These are phyloP conservation scores for Nemurella pictetii DNA, from an alignment of 2,888 invertebrate genomes.

Conservation along the genomic window DNA sequence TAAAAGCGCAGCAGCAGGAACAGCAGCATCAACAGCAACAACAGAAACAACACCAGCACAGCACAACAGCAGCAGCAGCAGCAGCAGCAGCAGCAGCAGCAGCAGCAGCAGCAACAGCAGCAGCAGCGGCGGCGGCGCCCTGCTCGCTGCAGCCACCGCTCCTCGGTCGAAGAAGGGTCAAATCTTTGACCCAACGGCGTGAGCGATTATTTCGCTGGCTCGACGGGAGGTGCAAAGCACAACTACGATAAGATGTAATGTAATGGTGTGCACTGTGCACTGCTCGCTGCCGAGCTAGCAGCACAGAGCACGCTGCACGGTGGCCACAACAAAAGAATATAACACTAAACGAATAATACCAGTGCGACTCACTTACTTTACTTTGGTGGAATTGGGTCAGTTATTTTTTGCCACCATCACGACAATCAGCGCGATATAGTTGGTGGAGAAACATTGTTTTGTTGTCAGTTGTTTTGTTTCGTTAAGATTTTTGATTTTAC, in stretches of 20 bases:
- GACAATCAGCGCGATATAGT: slow-evolving; percentile 5
- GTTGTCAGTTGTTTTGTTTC: not conserved
- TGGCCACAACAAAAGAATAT: slow-evolving; percentile 31
- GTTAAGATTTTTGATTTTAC: not conserved
- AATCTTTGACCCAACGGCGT: slow-evolving; percentile 7
- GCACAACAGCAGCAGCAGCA: no score
- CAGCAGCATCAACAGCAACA: no score
- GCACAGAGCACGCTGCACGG: slow-evolving; percentile 17
- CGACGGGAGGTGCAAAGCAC: slow-evolving; percentile 9
- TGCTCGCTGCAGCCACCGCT: not conserved
- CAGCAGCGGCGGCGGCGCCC: not conserved
- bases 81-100: not conserved
- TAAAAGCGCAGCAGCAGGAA: no score
- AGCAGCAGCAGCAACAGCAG: no score
- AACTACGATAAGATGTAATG: not conserved
- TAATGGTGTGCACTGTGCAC: not conserved
- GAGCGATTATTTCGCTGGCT: slow-evolving; percentile 16
- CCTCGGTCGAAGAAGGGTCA: not conserved
- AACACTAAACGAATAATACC: not conserved
- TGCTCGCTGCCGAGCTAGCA: no score
- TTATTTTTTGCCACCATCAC: slow-evolving; percentile 12
- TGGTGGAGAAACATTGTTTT: not conserved
- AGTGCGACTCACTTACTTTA: not conserved
- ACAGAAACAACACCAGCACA: no score
- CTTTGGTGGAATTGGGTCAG: slow-evolving; percentile 15